These are phyloP conservation scores for Atta cephalotes DNA, from an alignment of 1,140 invertebrate species.

Conservation along the genomic window DNA sequence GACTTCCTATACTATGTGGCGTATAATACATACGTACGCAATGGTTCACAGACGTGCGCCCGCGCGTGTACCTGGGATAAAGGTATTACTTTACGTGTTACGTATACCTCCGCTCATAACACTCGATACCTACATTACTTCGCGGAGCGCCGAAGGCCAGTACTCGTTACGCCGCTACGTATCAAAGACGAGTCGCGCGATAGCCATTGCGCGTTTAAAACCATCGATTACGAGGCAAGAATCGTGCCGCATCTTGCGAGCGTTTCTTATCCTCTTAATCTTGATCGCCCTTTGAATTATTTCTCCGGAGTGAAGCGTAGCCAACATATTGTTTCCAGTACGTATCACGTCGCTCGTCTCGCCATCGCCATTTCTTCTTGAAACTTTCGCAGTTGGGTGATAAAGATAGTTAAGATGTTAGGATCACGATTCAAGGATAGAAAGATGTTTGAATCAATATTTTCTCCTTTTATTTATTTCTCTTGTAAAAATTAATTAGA, in stretches of 20 bases:
- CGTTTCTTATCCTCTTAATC: slow-evolving; percentile 51
- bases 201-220: slow-evolving; percentile 55
- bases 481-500: not conserved
- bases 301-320: slow-evolving; percentile 35
- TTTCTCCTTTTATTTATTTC: not conserved
- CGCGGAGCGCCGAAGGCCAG: slow-evolving; percentile 51
- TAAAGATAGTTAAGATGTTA: not conserved
- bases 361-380: not conserved
- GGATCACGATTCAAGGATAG: too few species aligned
- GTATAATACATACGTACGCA: slow-evolving; percentile 46
- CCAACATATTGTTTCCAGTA: slow-evolving; percentile 55
- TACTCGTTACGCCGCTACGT: slow-evolving; percentile 57
- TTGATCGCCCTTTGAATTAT: slow-evolving; percentile 61
- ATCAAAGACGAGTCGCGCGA: slow-evolving; percentile 50
- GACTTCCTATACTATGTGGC: slow-evolving; percentile 63
- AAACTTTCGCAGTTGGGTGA: not conserved
- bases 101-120: slow-evolving; percentile 60
- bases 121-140: slow-evolving; percentile 64
- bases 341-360: slow-evolving; percentile 30
- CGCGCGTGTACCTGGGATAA: slow-evolving; percentile 52
- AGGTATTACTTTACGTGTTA: slow-evolving; percentile 68
- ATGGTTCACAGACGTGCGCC: slow-evolving; percentile 1
- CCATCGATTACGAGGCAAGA: slow-evolving; percentile 48
- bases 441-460: slow-evolving; percentile 1
- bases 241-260: slow-evolving; percentile 47